Evolutionary conservation across 2,888 invertebrate species (phyloP), one percentile per base, ranked within the genome.

Genomic region (Epirrita christyi): DNA sequence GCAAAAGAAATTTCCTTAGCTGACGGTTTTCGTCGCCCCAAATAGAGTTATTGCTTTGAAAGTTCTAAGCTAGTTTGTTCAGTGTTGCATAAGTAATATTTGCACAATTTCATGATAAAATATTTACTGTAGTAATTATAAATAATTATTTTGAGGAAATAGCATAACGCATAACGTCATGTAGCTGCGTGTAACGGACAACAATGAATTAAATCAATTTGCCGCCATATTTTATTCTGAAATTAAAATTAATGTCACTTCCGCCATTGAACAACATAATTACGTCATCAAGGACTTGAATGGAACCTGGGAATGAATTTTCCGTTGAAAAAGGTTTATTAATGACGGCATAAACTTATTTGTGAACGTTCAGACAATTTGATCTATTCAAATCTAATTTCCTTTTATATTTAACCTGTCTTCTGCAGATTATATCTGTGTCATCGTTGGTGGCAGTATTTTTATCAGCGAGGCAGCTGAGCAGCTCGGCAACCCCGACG

Each of bases 331-430:
- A 63, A 53, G 45, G 37, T 49, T 54, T 47, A 59, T 50, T 51
- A 76, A 72, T 71, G 70, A 75, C 71, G 65, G 62, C n/a, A n/a
- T 52, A 55, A 57, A 56, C 64, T 68, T 58, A 70, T 73, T 66
- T 64, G 56, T 46, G 52, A 60, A 76, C 68, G 71, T 68, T 70
- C 73, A 73, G 77, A 75, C 76, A 77, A 76, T 83, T 58, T 85
- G 82, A 86, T 85, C 80, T 79, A 81, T 84, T 84, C 79, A 83
- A 80, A 81, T 81, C 81, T 82, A 86, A 88, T 88, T 87, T 88
- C 81, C 83, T 83, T 83, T 85, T 78, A 81, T 84, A 86, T 83
- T 85, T 79, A 77, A 81, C 80, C 85, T 86, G 87, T 86, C 87
- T 76, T 72, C 72, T 68, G 77, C 85, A 88, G 87, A 86, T 84